A percentile compares a stretch with the other conserved stretches of the same genome.
Conservation (phyloP, 2,797 vertebrate species). For the Hydrolagus colliei region DNA sequence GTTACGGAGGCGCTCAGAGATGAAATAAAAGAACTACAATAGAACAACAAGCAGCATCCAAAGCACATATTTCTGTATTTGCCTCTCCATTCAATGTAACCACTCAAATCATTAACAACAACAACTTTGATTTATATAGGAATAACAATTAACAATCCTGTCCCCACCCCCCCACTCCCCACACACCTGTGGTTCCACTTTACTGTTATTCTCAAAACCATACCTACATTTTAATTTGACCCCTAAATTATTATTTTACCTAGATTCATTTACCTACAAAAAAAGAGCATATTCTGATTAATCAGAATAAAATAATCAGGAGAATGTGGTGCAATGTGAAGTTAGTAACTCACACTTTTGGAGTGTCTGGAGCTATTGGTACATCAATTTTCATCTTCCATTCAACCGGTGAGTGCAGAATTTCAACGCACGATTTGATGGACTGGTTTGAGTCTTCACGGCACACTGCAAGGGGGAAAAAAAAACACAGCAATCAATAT, state of each 20-base stretch:
- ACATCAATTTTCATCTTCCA: conserved; percentile 61
- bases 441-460: conserved; percentile 88
- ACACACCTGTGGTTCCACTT: not conserved
- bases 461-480: conserved; percentile 63
- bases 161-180: no score
- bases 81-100: no score
- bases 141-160: no score
- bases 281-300: not conserved
- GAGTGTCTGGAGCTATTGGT: conserved; percentile 51
- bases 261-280: not conserved
- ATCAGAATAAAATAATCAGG: not conserved
- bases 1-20: no score
- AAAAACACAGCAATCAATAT: conserved; percentile 30
- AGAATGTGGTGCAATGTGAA: not conserved
- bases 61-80: no score
- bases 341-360: conserved; percentile 67
- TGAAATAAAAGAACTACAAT: no score
- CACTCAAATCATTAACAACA: no score
- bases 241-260: not conserved
- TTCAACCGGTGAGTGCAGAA: conserved; percentile 72
- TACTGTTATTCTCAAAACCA: not conserved
- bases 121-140: no score
- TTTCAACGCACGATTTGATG: conserved; percentile 78
- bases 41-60: no score
- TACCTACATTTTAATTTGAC: not conserved